Percentiles rank a stretch among this genome's conserved stretches.
Conservation (phyloP, 2,797 vertebrate genomes). For the Spondyliosoma cantharus region DNA sequence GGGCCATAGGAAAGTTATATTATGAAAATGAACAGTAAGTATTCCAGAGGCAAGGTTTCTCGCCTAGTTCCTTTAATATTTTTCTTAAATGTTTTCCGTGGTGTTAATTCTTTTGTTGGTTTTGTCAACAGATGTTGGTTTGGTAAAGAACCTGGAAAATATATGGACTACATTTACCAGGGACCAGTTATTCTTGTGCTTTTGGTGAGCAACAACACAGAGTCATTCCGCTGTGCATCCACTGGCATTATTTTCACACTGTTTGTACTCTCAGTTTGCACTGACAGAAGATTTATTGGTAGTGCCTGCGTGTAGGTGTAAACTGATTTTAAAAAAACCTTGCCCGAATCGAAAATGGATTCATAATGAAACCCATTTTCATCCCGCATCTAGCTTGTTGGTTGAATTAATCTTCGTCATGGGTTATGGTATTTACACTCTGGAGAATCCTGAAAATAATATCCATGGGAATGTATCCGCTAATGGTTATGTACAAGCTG, state of each 20-base stretch:
- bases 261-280: slow-evolving; percentile 3
- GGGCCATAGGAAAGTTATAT: slow-evolving; percentile 95
- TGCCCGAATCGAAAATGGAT: slow-evolving; percentile 17
- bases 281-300: neutral
- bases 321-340: slow-evolving; percentile 5
- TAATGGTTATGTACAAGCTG: slow-evolving; percentile 25
- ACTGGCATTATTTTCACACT: slow-evolving; percentile 3
- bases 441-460: slow-evolving; percentile 10
- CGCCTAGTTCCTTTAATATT: neutral
- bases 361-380: slow-evolving; percentile 38
- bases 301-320: slow-evolving; percentile 5
- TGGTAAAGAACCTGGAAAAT: slow-evolving; percentile 96
- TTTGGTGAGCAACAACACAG: slow-evolving; percentile 85
- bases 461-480: slow-evolving; percentile 18
- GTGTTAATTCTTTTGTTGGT: slow-evolving; percentile 12
- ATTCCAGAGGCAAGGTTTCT: neutral
- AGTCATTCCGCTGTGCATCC: neutral
- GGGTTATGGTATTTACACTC: neutral
- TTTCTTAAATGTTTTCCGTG: neutral
- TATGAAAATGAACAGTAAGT: slow-evolving; percentile 98
- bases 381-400: neutral
- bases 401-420: slow-evolving; percentile 36
- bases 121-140: slow-evolving; percentile 94
- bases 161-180: slow-evolving; percentile 98
- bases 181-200: slow-evolving; percentile 98